Conservation (phyloP, 2,113 vertebrate species). For the Ornithorhynchus anatinus region DNA sequence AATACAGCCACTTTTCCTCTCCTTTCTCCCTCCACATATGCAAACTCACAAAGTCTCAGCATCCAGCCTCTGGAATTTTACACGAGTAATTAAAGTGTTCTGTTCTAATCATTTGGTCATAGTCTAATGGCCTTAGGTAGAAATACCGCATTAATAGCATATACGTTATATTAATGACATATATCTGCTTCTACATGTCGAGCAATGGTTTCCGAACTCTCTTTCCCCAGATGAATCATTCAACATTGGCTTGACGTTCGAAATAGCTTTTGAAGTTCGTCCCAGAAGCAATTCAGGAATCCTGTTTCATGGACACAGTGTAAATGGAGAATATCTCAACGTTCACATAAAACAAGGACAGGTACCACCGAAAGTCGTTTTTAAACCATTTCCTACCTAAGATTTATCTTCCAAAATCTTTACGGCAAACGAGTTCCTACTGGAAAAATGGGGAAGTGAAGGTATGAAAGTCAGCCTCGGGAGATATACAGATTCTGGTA, state of each 20-base stretch:
- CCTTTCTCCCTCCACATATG: too few relatives aligned
- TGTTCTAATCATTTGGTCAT: too few relatives aligned
- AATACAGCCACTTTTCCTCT: too few relatives aligned
- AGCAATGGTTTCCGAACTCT: too few relatives aligned
- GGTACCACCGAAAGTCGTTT: constrained; percentile 61
- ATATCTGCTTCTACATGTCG: too few relatives aligned
- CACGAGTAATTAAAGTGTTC: too few relatives aligned
- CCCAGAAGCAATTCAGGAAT: constrained; percentile 86
- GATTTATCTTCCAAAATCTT: constrained; percentile 17
- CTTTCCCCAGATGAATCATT: constrained; percentile 83
- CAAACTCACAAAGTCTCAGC: too few relatives aligned
- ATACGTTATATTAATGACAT: too few relatives aligned
- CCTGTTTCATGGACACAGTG: constrained; percentile 81
- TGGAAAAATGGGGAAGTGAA: background rate
- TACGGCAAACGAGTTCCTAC: background rate
- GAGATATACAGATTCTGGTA: background rate
- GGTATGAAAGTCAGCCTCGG: background rate
- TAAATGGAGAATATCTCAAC: constrained; percentile 81
- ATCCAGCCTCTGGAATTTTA: too few relatives aligned
- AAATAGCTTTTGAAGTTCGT: constrained; percentile 89
- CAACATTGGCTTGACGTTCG: constrained; percentile 83
- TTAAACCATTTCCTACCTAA: background rate
- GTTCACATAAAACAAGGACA: constrained; percentile 84
- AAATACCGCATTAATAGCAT: too few relatives aligned
- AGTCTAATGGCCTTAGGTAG: too few relatives aligned